These are phyloP conservation scores for Tapirus indicus DNA, from an alignment of 2,797 vertebrate genomes.

Conservation along the genomic window DNA sequence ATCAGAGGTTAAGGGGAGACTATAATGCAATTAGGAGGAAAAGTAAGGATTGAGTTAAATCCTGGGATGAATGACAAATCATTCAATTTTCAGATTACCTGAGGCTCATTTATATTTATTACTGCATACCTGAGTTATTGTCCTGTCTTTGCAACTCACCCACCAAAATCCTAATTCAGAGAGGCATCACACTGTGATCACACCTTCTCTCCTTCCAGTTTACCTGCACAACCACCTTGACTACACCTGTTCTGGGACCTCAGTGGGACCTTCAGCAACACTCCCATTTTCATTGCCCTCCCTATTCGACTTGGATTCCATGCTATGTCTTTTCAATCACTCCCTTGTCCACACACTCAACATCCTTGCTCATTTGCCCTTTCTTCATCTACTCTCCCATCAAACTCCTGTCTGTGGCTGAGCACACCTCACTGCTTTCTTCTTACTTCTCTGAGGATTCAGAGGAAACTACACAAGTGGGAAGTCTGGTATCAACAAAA, in stretches of 20 bases:
- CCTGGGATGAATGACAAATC: not conserved
- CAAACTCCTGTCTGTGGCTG: not conserved
- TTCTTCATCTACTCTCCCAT: not conserved
- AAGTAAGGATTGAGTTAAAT: not conserved
- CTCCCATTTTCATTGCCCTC: too few species aligned
- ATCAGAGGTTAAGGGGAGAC: not conserved
- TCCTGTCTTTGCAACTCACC: not conserved
- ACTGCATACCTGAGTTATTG: not conserved
- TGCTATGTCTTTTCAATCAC: not conserved
- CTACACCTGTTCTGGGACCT: not conserved
- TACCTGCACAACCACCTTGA: not conserved
- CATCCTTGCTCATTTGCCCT: not conserved
- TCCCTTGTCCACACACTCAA: not conserved
- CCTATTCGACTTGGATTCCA: rapidly evolving
- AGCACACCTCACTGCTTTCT: not conserved
- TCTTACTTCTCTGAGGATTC: not conserved
- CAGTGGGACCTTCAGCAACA: not conserved
- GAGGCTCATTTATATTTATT: not conserved
- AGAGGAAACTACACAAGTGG: not conserved
- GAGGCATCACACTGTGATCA: not conserved
- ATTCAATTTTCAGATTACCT: not conserved
- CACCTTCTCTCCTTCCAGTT: not conserved
- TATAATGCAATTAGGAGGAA: not conserved
- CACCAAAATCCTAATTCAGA: not conserved
- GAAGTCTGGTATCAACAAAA: not conserved